Evolutionary conservation across 1,140 invertebrate genomes (phyloP).

Genomic region (Aphidius gifuensis): DNA sequence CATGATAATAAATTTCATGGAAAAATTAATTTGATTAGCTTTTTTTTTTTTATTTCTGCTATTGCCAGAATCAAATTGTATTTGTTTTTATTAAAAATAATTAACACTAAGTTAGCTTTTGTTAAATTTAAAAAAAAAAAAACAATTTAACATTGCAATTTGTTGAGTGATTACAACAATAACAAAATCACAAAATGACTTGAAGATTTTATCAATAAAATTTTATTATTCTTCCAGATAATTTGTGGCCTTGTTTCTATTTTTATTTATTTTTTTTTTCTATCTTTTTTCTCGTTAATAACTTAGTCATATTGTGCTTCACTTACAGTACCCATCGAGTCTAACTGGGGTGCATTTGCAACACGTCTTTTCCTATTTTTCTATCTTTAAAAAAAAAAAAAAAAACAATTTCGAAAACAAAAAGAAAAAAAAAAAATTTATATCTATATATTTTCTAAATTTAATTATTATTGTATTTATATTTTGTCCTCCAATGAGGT

Average conservation of each 20-base stretch:
- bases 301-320: constrained; percentile 38
- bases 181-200: too few relatives aligned
- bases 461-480: constrained; percentile 47
- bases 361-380: constrained; percentile 39
- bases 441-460: constrained; percentile 8
- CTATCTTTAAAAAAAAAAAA: constrained; percentile 8
- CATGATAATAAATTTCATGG: too few relatives aligned
- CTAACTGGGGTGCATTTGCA: constrained; percentile 59
- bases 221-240: too few relatives aligned
- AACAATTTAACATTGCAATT: too few relatives aligned
- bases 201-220: too few relatives aligned
- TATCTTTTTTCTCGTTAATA: constrained; percentile 23
- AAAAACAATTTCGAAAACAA: neutral
- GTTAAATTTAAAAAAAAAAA: too few relatives aligned
- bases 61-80: too few relatives aligned
- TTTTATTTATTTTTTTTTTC: neutral
- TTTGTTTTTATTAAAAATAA: too few relatives aligned
- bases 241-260: neutral
- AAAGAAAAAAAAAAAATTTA: neutral
- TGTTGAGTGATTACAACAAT: too few relatives aligned
- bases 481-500: constrained; percentile 49
- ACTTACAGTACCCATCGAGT: constrained; percentile 45
- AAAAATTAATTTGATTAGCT: too few relatives aligned
- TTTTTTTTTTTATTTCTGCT: too few relatives aligned
- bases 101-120: too few relatives aligned